Percentiles rank a stretch among this genome's conserved stretches.
These are phyloP conservation scores for Melipona quadrifasciata DNA, from an alignment of 1,140 invertebrate species.

Conservation along the genomic window DNA sequence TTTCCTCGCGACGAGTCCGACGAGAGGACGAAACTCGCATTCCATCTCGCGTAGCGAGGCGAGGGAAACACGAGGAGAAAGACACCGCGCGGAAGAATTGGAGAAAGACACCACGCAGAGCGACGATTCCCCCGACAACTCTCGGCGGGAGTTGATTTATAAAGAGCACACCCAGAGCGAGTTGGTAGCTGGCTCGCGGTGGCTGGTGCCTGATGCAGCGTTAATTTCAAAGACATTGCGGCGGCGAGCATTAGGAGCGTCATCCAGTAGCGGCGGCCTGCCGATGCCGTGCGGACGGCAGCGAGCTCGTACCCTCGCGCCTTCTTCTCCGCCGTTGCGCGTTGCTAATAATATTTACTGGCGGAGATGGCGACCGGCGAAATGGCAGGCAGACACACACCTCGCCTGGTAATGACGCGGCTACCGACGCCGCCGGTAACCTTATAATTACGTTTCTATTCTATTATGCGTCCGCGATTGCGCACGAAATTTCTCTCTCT, in stretches of 20 bases:
- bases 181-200: slow-evolving; percentile 20
- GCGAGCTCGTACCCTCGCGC: slow-evolving; percentile 21
- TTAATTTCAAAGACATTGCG: slow-evolving; percentile 63
- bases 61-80: neutral
- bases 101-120: slow-evolving; percentile 31
- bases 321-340: slow-evolving; percentile 29
- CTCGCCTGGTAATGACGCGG: slow-evolving; percentile 61
- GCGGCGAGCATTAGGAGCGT: slow-evolving; percentile 46
- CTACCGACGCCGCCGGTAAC: slow-evolving; percentile 59
- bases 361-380: slow-evolving; percentile 32
- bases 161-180: slow-evolving; percentile 38
- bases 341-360: slow-evolving; percentile 63
- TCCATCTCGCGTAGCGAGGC: neutral
- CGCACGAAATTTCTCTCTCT: slow-evolving; percentile 38
- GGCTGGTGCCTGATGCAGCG: slow-evolving; percentile 36
- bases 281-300: neutral
- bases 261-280: slow-evolving; percentile 23
- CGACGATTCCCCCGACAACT: slow-evolving; percentile 27
- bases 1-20: neutral
- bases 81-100: slow-evolving; percentile 8
- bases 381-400: slow-evolving; percentile 61
- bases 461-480: slow-evolving; percentile 57
- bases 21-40: neutral
- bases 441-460: slow-evolving; percentile 66
- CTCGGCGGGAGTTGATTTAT: slow-evolving; percentile 60